phyloP scores from a whole-genome alignment of 2,797 vertebrate species.

The Lacerta viridis region DNA sequence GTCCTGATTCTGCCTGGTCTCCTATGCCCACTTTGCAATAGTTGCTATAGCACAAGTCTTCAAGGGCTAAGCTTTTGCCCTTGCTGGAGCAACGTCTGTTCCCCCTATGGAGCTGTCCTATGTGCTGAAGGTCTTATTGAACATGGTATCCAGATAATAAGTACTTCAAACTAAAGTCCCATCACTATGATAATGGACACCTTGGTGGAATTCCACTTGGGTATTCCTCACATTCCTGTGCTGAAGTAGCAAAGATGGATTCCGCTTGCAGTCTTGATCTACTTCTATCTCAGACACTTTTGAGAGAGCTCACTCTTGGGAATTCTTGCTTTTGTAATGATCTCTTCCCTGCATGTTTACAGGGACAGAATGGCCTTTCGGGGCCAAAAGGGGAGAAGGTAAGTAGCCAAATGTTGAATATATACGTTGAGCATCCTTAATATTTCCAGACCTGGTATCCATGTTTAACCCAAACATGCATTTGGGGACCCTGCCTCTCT shows the following conservation, averaged over 20 bases:
- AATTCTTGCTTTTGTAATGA: rapidly evolving
- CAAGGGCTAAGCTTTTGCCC: background rate
- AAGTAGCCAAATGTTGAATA: conserved; percentile 43
- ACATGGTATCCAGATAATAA: background rate
- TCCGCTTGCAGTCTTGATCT: background rate
- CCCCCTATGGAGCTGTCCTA: background rate
- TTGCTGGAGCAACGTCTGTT: background rate
- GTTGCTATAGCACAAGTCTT: too few species aligned
- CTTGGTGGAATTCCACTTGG: background rate
- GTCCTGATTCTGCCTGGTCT: background rate
- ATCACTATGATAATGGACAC: background rate
- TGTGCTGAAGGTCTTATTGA: background rate
- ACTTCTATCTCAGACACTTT: background rate
- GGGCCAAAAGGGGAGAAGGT: conserved; percentile 89
- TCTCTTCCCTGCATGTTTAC: conserved; percentile 28
- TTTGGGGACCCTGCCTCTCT: too few species aligned
- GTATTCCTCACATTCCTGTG: background rate
- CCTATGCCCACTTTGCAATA: background rate
- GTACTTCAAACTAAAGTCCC: background rate
- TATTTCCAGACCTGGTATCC: too few species aligned
- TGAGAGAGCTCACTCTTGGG: rapidly evolving
- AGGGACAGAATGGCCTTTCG: conserved; percentile 86
- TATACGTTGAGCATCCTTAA: background rate
- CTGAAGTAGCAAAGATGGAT: background rate
- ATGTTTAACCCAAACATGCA: too few species aligned